A percentile compares a stretch with the other conserved stretches of the same genome.
phyloP scores from a whole-genome alignment of 2,113 vertebrate species.

The Pyrgilauda ruficollis region DNA sequence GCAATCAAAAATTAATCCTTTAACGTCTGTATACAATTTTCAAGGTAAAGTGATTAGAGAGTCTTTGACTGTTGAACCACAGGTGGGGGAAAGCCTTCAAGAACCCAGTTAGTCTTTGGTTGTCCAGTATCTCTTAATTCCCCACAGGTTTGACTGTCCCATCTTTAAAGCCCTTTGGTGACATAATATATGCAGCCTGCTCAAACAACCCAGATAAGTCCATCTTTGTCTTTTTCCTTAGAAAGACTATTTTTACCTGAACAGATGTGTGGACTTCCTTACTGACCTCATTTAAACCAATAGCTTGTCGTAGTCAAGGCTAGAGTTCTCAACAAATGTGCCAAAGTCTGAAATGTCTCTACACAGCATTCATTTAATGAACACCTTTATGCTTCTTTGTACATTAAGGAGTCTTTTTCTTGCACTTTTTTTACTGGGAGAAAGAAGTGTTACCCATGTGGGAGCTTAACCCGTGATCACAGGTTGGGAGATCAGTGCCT shows the following conservation, averaged over 20 bases:
- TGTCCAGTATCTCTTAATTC: not conserved
- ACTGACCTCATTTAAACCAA: not conserved
- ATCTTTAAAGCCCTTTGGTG: not conserved
- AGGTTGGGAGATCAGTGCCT: not conserved
- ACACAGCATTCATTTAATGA: rapidly evolving
- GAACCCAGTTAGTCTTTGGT: not conserved
- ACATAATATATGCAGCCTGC: not conserved
- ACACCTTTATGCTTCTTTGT: not conserved
- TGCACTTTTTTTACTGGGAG: not conserved
- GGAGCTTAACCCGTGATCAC: rapidly evolving
- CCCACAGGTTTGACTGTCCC: not conserved
- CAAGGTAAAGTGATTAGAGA: not conserved
- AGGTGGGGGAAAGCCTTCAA: not conserved
- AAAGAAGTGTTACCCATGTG: not conserved
- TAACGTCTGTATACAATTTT: not conserved
- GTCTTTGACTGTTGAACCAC: not conserved
- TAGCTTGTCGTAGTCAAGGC: rapidly evolving
- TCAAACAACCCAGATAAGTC: not conserved
- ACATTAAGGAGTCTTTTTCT: not conserved
- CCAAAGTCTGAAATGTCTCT: not conserved
- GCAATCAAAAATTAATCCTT: not conserved
- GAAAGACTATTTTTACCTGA: not conserved
- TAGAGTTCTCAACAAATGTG: not conserved
- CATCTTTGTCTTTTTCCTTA: not conserved
- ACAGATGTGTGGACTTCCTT: not conserved